phyloP scores from a whole-genome alignment of 2,797 vertebrate genomes.

The Girardinus metallicus region DNA sequence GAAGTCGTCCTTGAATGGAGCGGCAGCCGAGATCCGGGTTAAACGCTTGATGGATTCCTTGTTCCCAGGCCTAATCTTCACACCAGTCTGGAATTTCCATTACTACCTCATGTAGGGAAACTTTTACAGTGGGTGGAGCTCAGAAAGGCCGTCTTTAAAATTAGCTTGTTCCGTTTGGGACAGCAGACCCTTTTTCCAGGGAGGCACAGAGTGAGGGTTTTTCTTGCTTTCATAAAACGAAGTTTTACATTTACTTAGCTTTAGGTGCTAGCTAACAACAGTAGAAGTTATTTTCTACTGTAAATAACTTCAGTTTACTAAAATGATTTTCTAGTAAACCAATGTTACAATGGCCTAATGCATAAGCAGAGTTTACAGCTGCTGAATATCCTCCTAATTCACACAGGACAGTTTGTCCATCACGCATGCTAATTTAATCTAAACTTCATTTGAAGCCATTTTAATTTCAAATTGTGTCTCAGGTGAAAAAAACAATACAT shows the following conservation, averaged over 20 bases:
- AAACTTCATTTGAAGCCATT: background rate
- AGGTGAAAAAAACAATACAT: background rate
- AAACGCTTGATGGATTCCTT: slow-evolving; percentile 42
- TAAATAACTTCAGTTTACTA: background rate
- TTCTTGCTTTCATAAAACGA: background rate
- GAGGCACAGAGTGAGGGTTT: background rate
- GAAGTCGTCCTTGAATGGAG: slow-evolving; percentile 16
- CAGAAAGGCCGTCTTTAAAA: slow-evolving; percentile 35
- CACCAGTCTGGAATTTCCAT: slow-evolving; percentile 67
- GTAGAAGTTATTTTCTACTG: background rate
- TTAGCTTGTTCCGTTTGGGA: slow-evolving; percentile 22
- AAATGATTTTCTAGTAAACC: background rate
- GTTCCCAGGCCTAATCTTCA: slow-evolving; percentile 51
- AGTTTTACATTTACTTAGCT: background rate
- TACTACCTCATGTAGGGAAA: slow-evolving; percentile 33
- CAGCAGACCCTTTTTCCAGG: slow-evolving; percentile 3
- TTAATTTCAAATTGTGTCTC: background rate
- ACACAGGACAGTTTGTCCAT: background rate
- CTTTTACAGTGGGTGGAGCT: slow-evolving; percentile 46
- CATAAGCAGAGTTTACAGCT: background rate
- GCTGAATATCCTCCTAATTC: background rate
- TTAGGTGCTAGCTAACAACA: background rate
- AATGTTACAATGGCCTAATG: background rate
- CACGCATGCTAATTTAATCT: background rate
- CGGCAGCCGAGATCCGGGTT: slow-evolving; percentile 23